Evolutionary conservation across 2,888 invertebrate genomes (phyloP).

Genomic region (Cheilosia urbana): DNA sequence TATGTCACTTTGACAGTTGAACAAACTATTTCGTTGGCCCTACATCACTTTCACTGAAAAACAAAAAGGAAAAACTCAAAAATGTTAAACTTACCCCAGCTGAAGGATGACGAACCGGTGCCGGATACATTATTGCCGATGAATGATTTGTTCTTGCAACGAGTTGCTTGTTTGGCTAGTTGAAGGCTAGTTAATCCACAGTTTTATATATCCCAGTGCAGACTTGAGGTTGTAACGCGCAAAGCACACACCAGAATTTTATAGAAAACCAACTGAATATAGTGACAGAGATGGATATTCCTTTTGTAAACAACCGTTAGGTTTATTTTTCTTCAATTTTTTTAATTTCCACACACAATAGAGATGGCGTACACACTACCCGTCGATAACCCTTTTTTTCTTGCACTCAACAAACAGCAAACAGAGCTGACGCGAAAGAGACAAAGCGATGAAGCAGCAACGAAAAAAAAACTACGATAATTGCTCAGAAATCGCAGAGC

Average conservation of each 20-base stretch:
- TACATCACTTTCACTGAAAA: background rate
- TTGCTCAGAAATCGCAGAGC: constrained; percentile 68
- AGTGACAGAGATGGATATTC: background rate
- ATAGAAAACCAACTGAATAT: background rate
- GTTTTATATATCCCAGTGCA: constrained; percentile 36
- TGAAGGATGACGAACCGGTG: constrained; percentile 84
- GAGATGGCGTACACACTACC: constrained; percentile 30
- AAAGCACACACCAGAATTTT: background rate
- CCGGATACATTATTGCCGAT: constrained; percentile 81
- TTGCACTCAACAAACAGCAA: constrained; percentile 53
- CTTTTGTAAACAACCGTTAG: constrained; percentile 41
- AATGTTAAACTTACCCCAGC: constrained; percentile 82
- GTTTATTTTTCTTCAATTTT: constrained; percentile 10
- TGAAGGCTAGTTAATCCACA: constrained; percentile 40
- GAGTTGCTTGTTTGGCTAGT: constrained; percentile 17
- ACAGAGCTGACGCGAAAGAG: constrained; percentile 30
- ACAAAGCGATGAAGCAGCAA: background rate
- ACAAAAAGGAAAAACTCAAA: background rate
- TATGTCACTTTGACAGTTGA: background rate
- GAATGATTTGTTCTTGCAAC: constrained; percentile 33
- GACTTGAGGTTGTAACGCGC: constrained; percentile 1
- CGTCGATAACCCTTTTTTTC: constrained; percentile 65
- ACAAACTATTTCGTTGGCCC: background rate
- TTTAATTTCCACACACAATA: constrained; percentile 22
- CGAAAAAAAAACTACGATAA: constrained; percentile 49